A percentile compares a stretch with the other conserved stretches of the same genome.
Evolutionary conservation across 2,113 vertebrate species (phyloP).

Genomic region (Galemys pyrenaicus): DNA sequence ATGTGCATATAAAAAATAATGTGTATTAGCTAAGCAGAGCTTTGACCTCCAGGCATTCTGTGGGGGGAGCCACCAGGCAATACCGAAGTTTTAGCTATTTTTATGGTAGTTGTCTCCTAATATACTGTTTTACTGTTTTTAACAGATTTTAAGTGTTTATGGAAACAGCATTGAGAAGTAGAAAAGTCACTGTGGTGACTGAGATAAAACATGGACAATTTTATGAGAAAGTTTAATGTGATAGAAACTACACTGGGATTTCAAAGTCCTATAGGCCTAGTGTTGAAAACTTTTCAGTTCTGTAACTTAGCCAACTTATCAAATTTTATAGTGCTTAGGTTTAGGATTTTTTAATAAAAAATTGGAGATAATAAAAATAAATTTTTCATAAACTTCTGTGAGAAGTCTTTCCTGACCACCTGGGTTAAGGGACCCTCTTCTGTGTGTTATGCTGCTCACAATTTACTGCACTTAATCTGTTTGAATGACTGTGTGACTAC

Average conservation of each 20-base stretch:
- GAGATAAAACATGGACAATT: conserved; percentile 24
- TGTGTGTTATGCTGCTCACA: not conserved
- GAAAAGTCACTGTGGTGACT: conserved; percentile 14
- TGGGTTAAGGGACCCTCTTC: not conserved
- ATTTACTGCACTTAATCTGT: not conserved
- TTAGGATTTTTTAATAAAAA: not conserved
- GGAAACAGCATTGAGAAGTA: not conserved
- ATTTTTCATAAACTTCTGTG: conserved; percentile 16
- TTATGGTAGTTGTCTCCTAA: not conserved
- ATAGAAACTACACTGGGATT: not conserved
- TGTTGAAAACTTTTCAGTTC: not conserved
- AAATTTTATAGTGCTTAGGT: not conserved
- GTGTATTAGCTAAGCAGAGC: not conserved
- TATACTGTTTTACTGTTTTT: not conserved
- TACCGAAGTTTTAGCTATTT: conserved; percentile 40
- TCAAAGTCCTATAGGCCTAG: not conserved
- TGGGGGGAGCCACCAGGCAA: not conserved
- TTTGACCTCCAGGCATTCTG: not conserved
- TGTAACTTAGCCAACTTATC: conserved; percentile 27
- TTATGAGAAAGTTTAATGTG: conserved; percentile 21
- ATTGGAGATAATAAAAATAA: conserved; percentile 24
- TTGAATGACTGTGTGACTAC: not conserved
- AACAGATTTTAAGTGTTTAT: conserved; percentile 25
- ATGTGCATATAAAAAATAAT: not conserved
- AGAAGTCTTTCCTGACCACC: conserved; percentile 32